Evolutionary conservation across 2,888 invertebrate genomes (phyloP).

Genomic region (Emesis russula): DNA sequence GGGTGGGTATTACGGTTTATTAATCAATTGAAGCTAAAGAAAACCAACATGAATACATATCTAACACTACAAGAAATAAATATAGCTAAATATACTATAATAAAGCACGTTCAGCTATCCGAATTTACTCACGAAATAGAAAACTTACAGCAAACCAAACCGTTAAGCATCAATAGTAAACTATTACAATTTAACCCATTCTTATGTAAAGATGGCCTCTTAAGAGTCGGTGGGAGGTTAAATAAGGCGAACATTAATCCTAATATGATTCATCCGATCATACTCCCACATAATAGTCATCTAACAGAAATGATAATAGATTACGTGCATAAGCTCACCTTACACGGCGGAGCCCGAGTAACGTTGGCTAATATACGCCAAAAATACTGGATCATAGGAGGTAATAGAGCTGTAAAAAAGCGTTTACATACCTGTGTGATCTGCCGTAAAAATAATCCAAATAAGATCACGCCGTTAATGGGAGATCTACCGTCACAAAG

Average conservation of each 20-base stretch:
- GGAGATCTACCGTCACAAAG: slow-evolving; percentile 54
- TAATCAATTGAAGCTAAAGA: background rate
- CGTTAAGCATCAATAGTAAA: background rate
- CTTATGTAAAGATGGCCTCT: background rate
- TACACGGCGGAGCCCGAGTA: slow-evolving; percentile 46
- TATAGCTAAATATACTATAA: background rate
- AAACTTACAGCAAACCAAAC: background rate
- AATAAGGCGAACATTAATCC: background rate
- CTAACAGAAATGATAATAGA: background rate
- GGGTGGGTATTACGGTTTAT: background rate
- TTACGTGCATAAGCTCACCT: slow-evolving; percentile 41
- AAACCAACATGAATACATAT: background rate
- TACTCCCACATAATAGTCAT: background rate
- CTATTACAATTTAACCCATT: background rate
- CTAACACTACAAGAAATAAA: background rate
- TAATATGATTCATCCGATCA: background rate
- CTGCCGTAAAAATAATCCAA: slow-evolving; percentile 47
- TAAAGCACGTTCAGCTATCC: background rate
- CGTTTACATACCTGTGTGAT: slow-evolving; percentile 24
- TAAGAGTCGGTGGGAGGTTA: background rate
- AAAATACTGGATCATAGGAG: slow-evolving; percentile 47
- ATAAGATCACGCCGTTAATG: slow-evolving; percentile 54
- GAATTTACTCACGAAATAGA: background rate
- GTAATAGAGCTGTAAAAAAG: slow-evolving; percentile 39
- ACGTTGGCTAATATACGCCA: slow-evolving; percentile 39